Base-by-base conservation (phyloP, 2,797 vertebrate species). In the Xiphophorus birchmanni region DNA sequence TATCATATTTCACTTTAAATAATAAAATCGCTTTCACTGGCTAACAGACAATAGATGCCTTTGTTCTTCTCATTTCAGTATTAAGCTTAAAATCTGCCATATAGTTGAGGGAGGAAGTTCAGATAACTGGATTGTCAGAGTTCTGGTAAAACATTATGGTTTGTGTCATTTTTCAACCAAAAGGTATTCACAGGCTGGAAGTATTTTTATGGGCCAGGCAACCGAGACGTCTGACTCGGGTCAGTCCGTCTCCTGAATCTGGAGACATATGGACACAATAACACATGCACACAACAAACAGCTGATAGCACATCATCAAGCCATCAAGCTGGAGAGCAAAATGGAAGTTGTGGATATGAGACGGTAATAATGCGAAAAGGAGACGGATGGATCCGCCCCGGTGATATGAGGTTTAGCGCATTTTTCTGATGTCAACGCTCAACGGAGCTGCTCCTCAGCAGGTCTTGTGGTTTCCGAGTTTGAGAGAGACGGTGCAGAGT, bases 401-500 rank as follows among this genome's bases (percentile, higher is more conserved):
- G 79, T 78, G 88, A 84, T 87, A 73, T 74, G 83, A 84, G 83
- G 82, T 82, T 83, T 82, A 76, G 65, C 10, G 65, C 85, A 80
- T 86, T 60, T 12, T 86, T 89, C 80, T 91, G 90, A 92, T 88
- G 87, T 91, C 87, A 92, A 90, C 37, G 52, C 79, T 80, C 83
- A 86, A 60, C 75, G 2, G 84, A 80, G 89, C 89, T 37, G 77
- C 58, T 73, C 52, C 84, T 83, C 78, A 50, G 69, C 91, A 87
- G 87, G 86, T 89, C 78, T 77, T 91, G 93, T 80, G 91, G 91
- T 93, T 91, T 86, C 37, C 6, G 69, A 32, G 13, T 80, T 82
- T 85, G 87, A 90, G 87, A 81, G 84, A 40, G 77, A 88, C 67
- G 75, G 77, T 63, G 74, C 81, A 86, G 80, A 83, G 89, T 90